Conservation (phyloP, 37 sponge, comb jelly and placozoan species). For the Axinella damicornis region DNA sequence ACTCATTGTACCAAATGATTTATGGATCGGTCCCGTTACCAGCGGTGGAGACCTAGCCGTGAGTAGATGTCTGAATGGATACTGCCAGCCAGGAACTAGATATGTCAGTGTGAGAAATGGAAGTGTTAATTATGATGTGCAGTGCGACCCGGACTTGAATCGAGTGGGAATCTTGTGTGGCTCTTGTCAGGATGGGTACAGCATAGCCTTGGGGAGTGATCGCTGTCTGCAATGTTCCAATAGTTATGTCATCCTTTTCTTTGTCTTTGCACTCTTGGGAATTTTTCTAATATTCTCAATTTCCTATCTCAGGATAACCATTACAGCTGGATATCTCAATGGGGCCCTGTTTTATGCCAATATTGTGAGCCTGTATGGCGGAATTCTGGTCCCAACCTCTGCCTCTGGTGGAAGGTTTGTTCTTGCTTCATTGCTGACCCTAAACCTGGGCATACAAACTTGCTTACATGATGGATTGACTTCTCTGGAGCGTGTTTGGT, state of each 20-base stretch:
- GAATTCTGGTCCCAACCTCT: neutral
- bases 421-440: conserved; percentile 3
- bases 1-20: conserved; percentile 3
- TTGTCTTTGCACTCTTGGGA: neutral
- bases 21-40: conserved; percentile 11
- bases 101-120: neutral
- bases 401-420: no score
- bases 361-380: conserved; percentile 1
- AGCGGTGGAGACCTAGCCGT: neutral
- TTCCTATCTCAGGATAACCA: neutral
- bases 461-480: conserved; percentile 23
- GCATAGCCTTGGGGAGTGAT: conserved; percentile 20
- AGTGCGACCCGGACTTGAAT: conserved; percentile 7
- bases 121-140: conserved; percentile 7
- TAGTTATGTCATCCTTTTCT: neutral
- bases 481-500: conserved; percentile 1
- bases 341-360: conserved; percentile 25
- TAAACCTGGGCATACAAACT: conserved; percentile 32
- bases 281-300: neutral
- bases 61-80: neutral
- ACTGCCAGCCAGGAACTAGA: neutral
- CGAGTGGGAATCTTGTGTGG: conserved; percentile 22
- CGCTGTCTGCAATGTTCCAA: conserved; percentile 20
- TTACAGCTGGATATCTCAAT: conserved; percentile 33
- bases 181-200: neutral